These are phyloP conservation scores for Drosophila tanythrix DNA, from an alignment of 2,888 invertebrate genomes.

Conservation along the genomic window DNA sequence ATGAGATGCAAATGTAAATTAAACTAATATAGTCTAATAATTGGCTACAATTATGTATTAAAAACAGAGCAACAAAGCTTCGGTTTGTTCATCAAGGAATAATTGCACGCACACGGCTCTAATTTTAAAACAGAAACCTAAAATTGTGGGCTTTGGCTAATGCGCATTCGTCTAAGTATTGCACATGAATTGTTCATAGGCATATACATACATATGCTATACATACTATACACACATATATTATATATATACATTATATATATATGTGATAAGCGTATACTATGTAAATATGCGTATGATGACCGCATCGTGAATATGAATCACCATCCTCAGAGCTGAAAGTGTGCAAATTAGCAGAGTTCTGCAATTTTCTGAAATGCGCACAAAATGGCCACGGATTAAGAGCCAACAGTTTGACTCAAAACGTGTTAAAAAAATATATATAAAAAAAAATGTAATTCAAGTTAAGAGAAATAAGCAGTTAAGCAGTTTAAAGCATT, in stretches of 20 bases:
- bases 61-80: slow-evolving; percentile 13
- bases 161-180: neutral
- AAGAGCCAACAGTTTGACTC: neutral
- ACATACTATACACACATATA: slow-evolving; percentile 1
- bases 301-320: slow-evolving; percentile 51
- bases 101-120: slow-evolving; percentile 4
- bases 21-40: neutral
- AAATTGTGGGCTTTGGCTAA: slow-evolving; percentile 6
- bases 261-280: slow-evolving; percentile 24
- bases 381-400: neutral
- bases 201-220: neutral
- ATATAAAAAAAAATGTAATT: neutral
- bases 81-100: slow-evolving; percentile 4
- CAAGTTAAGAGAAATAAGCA: neutral
- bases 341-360: slow-evolving; percentile 32
- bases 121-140: slow-evolving; percentile 31
- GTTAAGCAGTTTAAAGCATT: slow-evolving; percentile 13
- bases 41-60: neutral
- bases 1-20: neutral
- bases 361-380: slow-evolving; percentile 39
- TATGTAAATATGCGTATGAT: slow-evolving; percentile 48
- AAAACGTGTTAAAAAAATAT: neutral
- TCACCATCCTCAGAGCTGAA: slow-evolving; percentile 33
- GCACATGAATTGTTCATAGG: slow-evolving; percentile 2
- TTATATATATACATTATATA: slow-evolving; percentile 16